Evolutionary conservation across 2,888 invertebrate species (phyloP), one percentile per base, ranked within the genome.

Genomic region (Xestia rhomboidea): DNA sequence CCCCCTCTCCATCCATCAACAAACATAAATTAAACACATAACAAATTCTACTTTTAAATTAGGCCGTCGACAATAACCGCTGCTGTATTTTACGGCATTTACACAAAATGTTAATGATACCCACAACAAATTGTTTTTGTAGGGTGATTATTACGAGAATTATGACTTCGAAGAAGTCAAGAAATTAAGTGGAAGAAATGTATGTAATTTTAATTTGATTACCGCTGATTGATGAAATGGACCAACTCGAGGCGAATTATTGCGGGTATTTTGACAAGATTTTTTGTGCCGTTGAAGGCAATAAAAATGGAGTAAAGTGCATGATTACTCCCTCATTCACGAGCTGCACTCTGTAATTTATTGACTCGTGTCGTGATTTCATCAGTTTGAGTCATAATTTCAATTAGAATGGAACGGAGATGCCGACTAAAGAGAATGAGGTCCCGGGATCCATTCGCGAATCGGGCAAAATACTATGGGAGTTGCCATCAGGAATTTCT

Each of bases 181-280:
- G 18, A 84, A 83, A 30, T 72, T 72, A 72, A 83, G 44, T 72
- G 72, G 72, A 27, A 6, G 57, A 63, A 80, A 82, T 84, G 75
- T 51, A 84, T 74, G 84, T 80, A 30, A 84, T 84, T 74, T 82
- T 80, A 82, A 82, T 74, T 84, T 80, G 57, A 80, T 81, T 78
- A 54, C 62, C 30, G 67, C 27, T 68, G 73, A 79, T 67, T 70
- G 70, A 70, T 74, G 74, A 80, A 80, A 80, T 63, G 70, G 27
- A 67, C 79, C 62, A 63, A 83, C 63, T 81, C 60, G 41, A 21
- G 15, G 41, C 15, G 27, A 79, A 84, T 80, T 79, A 57, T 57
- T 70, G 41, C 54, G 46, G 66, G 62, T 54, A 69, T 73, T 79
- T 66, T 62, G 30, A 6, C 64, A 44, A 77, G 30, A 44, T n/a